A percentile compares a stretch with the other conserved stretches of the same genome.
These are phyloP conservation scores for Chromobotia macracanthus DNA, from an alignment of 2,797 vertebrate genomes.

Conservation along the genomic window DNA sequence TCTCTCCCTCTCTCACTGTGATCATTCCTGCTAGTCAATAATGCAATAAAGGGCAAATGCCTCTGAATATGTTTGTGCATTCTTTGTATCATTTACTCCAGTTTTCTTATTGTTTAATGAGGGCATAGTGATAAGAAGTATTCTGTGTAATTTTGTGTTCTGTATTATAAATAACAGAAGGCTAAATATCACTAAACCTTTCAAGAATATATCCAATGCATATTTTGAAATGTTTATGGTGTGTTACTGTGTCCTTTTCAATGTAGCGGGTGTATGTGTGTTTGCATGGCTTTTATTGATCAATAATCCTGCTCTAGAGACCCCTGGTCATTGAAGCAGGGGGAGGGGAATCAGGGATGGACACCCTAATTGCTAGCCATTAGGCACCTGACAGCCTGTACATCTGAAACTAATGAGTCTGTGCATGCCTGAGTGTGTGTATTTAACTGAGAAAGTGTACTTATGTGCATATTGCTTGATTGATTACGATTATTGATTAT, in stretches of 20 bases:
- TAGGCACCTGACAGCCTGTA: not conserved
- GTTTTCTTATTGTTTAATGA: too few relatives aligned
- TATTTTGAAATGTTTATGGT: not conserved
- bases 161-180: not conserved
- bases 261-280: constrained; percentile 8
- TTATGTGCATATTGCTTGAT: not conserved
- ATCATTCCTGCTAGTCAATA: constrained; percentile 8
- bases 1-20: not conserved
- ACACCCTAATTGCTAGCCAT: not conserved
- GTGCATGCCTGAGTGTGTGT: not conserved
- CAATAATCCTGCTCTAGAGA: constrained; percentile 4
- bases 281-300: constrained; percentile 8
- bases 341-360: not conserved
- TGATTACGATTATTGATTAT: too few relatives aligned
- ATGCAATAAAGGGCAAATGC: constrained; percentile 20
- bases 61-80: not conserved
- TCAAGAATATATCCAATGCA: not conserved
- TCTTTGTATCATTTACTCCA: not conserved
- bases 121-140: not conserved
- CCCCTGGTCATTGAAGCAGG: not conserved
- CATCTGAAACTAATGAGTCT: constrained; percentile 1
- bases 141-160: constrained; percentile 4
- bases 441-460: not conserved
- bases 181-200: not conserved
- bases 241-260: not conserved